Percentiles rank a stretch among this genome's conserved stretches.
Conservation (phyloP, 2,797 vertebrate species). For the Eulemur coronatus region DNA sequence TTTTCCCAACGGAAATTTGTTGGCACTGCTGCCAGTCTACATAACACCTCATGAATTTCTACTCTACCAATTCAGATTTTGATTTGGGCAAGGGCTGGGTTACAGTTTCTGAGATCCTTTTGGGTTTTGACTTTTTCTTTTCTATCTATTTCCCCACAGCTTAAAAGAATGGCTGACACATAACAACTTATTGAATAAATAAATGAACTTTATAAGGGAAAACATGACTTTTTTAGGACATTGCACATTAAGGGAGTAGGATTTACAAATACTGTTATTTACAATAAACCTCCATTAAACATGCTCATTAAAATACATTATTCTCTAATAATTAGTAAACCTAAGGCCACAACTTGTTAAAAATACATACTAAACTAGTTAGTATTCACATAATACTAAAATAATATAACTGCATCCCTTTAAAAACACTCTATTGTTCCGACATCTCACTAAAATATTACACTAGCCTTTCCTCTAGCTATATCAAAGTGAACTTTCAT, state of each 20-base stretch:
- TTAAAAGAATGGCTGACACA: neutral
- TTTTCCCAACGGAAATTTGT: neutral
- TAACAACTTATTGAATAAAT: neutral
- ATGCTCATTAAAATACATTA: neutral
- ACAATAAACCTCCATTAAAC: conserved; percentile 10
- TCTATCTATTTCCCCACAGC: neutral
- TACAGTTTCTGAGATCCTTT: neutral
- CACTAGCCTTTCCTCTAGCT: neutral
- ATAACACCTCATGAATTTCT: neutral
- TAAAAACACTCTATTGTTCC: neutral
- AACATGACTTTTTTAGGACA: neutral
- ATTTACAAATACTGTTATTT: conserved; percentile 8
- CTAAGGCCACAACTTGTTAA: neutral
- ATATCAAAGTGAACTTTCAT: neutral
- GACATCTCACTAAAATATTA: neutral
- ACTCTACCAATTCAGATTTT: neutral
- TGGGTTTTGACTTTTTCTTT: neutral
- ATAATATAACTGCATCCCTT: neutral
- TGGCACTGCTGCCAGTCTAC: neutral
- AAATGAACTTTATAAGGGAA: conserved; percentile 10
- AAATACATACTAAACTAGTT: neutral
- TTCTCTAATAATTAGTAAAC: conserved; percentile 29
- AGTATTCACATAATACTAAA: neutral
- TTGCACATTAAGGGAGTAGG: neutral
- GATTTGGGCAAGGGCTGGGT: neutral